A percentile compares a stretch with the other conserved stretches of the same genome.
These are phyloP conservation scores for Dreissena polymorpha DNA, from an alignment of 1,140 invertebrate genomes.

Conservation along the genomic window DNA sequence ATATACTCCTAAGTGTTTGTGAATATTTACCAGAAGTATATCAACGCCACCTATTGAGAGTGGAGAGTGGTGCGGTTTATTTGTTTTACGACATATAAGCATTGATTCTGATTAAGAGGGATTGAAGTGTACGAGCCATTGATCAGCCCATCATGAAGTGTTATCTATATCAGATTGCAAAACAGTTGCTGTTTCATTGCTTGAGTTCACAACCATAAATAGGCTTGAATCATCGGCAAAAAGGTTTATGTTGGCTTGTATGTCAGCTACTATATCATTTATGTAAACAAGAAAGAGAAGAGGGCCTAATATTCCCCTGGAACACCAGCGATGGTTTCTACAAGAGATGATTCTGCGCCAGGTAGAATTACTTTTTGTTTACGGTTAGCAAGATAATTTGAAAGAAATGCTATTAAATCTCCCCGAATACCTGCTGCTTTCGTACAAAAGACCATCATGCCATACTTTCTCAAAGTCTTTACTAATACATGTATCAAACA, in stretches of 20 bases:
- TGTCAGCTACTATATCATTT: slow-evolving; percentile 54
- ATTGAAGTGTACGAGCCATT: slow-evolving; percentile 52
- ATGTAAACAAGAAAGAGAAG: slow-evolving; percentile 56
- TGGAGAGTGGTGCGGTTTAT: background rate
- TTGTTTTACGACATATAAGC: slow-evolving; percentile 34
- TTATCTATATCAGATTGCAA: slow-evolving; percentile 36
- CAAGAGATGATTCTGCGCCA: slow-evolving; percentile 35
- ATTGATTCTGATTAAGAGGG: slow-evolving; percentile 46
- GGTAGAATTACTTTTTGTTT: slow-evolving; percentile 48
- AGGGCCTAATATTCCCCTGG: slow-evolving; percentile 60
- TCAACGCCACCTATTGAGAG: slow-evolving; percentile 5
- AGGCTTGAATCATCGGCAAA: slow-evolving; percentile 56
- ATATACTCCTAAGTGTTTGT: slow-evolving; percentile 52
- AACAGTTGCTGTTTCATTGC: background rate
- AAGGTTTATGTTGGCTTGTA: slow-evolving; percentile 37
- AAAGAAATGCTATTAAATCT: no score
- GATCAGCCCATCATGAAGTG: slow-evolving; percentile 19
- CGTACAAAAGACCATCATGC: slow-evolving; percentile 25
- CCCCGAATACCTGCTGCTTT: background rate
- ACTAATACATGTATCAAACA: no score
- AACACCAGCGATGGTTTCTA: slow-evolving; percentile 45
- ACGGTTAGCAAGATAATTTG: background rate
- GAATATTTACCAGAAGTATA: slow-evolving; percentile 11
- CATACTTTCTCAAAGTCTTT: slow-evolving; percentile 49
- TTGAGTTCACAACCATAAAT: slow-evolving; percentile 34